Evolutionary conservation across 2,888 invertebrate species (phyloP).

Genomic region (Drosophila fulvimacula): DNA sequence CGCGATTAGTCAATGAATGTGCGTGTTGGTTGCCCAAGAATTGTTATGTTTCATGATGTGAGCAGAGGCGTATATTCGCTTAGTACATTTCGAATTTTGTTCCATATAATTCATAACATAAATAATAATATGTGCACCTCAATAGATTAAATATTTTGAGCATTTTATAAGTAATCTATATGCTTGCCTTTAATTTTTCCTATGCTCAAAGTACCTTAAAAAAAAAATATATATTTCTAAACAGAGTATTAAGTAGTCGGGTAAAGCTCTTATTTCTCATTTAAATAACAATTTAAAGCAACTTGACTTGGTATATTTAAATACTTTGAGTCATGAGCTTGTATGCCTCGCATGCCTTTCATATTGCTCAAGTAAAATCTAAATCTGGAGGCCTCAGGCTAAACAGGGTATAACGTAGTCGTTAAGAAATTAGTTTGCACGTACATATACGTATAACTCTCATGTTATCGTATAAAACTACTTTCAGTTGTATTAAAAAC

Average conservation of each 20-base stretch:
- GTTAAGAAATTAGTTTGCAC: too few relatives aligned
- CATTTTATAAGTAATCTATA: neutral
- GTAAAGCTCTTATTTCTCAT: neutral
- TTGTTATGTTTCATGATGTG: constrained; percentile 16
- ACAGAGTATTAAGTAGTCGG: neutral
- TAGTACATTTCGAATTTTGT: too few relatives aligned
- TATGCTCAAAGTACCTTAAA: neutral
- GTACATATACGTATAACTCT: too few relatives aligned
- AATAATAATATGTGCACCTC: too few relatives aligned
- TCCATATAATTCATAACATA: too few relatives aligned
- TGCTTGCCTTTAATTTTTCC: neutral
- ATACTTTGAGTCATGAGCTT: neutral
- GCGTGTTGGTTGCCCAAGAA: constrained; percentile 58
- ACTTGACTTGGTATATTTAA: neutral
- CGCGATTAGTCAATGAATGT: constrained; percentile 65
- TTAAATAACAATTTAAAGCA: neutral
- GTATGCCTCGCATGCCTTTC: neutral
- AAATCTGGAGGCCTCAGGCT: neutral
- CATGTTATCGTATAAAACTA: too few relatives aligned
- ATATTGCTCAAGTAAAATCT: neutral
- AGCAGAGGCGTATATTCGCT: neutral
- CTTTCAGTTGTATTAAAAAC: neutral
- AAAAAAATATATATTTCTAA: neutral
- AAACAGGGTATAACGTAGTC: neutral
- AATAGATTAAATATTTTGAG: too few relatives aligned